These are phyloP conservation scores for Tipula confusa DNA, from an alignment of 2,888 invertebrate genomes.

Conservation along the genomic window DNA sequence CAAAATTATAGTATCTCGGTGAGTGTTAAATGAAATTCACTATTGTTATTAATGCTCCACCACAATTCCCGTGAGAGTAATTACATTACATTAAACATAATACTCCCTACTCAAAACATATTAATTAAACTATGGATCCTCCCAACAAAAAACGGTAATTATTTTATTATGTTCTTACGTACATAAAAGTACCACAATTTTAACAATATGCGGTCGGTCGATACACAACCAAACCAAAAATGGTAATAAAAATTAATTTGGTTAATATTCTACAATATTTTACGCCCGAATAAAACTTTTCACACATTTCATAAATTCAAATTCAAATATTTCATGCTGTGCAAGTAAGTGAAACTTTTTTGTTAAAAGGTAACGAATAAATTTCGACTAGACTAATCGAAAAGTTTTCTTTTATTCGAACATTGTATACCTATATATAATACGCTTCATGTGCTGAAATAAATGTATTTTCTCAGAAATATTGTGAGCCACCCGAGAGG, in stretches of 20 bases:
- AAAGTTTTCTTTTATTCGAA: background rate
- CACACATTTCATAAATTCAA: background rate
- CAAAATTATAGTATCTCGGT: too few relatives aligned
- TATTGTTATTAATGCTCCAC: too few relatives aligned
- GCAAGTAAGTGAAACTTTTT: background rate
- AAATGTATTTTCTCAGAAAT: background rate
- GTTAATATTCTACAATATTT: background rate
- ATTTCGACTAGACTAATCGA: background rate
- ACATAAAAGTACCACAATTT: background rate
- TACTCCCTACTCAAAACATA: background rate
- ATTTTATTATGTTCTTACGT: background rate
- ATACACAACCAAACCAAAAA: background rate
- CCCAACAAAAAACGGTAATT: background rate
- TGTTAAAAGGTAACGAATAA: background rate
- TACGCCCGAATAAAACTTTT: background rate
- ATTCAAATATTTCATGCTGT: background rate
- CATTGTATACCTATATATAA: background rate
- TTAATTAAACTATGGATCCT: background rate
- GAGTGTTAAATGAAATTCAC: too few relatives aligned
- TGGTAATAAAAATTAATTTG: background rate
- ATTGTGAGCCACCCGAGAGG: background rate
- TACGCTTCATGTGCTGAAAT: background rate
- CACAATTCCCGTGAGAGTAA: background rate
- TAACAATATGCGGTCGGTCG: background rate
- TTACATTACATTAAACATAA: background rate